Percentiles rank a stretch among this genome's conserved stretches.
phyloP scores from a whole-genome alignment of 2,113 vertebrate genomes.

The Tiliqua scincoides region DNA sequence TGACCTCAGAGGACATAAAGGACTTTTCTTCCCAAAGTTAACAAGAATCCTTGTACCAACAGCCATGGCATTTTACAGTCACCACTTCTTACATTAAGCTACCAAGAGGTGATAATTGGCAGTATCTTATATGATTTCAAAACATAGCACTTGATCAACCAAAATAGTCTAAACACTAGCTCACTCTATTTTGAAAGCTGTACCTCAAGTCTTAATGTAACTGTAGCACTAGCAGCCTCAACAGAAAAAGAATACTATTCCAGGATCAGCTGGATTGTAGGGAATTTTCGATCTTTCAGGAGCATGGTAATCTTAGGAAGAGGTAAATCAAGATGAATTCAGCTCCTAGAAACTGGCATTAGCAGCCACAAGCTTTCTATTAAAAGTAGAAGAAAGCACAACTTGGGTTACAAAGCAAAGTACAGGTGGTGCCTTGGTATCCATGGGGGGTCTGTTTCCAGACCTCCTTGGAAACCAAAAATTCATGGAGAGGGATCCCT shows the following conservation, averaged over 20 bases:
- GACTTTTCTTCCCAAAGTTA: not conserved
- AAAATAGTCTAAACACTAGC: not conserved
- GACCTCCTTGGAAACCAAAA: too few species aligned
- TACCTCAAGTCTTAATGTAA: not conserved
- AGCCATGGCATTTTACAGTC: not conserved
- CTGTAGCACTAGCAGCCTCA: accelerated
- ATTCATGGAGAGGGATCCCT: too few species aligned
- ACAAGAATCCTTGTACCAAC: not conserved
- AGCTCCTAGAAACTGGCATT: not conserved
- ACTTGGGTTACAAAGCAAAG: too few species aligned
- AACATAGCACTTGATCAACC: not conserved
- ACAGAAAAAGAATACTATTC: not conserved
- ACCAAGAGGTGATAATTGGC: not conserved
- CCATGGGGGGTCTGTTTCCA: too few species aligned
- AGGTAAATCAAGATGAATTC: not conserved
- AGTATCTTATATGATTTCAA: slow-evolving; percentile 17
- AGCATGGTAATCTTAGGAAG: not conserved
- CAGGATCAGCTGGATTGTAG: not conserved
- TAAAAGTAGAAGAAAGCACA: not conserved
- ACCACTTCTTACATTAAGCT: accelerated
- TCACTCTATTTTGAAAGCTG: slow-evolving; percentile 15
- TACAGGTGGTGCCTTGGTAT: too few species aligned
- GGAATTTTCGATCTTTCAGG: not conserved
- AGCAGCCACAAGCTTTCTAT: not conserved
- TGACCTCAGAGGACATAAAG: not conserved